Evolutionary conservation across 2,113 vertebrate species (phyloP).

Genomic region (Butorides virescens): DNA sequence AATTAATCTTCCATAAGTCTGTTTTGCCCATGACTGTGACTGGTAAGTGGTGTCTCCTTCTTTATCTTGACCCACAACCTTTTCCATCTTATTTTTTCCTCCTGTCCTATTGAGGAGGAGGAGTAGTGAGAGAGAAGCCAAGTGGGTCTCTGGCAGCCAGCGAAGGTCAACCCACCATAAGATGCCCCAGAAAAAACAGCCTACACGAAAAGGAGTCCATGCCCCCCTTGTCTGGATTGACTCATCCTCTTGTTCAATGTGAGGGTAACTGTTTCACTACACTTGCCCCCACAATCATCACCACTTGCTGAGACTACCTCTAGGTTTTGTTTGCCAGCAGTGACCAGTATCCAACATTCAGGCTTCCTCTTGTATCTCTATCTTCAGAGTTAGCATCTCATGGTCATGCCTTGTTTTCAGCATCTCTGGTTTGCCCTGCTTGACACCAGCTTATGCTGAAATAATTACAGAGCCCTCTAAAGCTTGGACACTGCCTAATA

Average conservation of each 20-base stretch:
- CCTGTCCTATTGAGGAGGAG: accelerated
- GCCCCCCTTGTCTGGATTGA: accelerated
- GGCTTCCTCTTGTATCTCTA: neutral
- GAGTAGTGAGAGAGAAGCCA: neutral
- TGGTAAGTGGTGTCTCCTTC: neutral
- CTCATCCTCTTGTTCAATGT: neutral
- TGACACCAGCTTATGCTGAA: neutral
- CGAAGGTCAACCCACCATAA: neutral
- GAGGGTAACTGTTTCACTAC: neutral
- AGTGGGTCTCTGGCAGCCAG: neutral
- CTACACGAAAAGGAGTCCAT: neutral
- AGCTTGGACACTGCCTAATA: neutral
- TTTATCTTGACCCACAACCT: neutral
- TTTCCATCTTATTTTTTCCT: neutral
- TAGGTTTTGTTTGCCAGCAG: neutral
- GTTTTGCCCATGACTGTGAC: neutral
- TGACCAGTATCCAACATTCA: neutral
- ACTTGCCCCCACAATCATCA: neutral
- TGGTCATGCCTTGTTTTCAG: neutral
- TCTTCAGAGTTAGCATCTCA: neutral
- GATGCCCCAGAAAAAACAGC: neutral
- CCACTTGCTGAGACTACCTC: neutral
- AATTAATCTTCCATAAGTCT: neutral
- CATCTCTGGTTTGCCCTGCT: neutral
- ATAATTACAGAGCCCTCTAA: neutral